phyloP scores from a whole-genome alignment of 2,888 invertebrate species.

The Torymus tubicola region DNA sequence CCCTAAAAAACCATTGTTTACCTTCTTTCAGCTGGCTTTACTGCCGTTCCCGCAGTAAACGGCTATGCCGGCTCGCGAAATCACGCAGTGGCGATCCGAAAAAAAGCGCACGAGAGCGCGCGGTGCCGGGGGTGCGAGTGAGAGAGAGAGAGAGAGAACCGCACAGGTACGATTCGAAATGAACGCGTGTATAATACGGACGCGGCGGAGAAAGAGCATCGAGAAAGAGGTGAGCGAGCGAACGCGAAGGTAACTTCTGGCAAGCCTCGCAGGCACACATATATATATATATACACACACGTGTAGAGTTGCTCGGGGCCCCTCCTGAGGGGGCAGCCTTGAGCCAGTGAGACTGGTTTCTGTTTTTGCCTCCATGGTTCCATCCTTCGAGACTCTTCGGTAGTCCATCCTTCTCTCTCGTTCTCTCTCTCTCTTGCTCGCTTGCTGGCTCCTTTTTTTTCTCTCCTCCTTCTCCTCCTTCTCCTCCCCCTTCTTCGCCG shows the following conservation, averaged over 20 bases:
- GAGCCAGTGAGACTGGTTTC: constrained; percentile 76
- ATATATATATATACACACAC: too few relatives aligned
- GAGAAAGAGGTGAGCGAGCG: constrained; percentile 47
- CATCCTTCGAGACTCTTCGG: constrained; percentile 70
- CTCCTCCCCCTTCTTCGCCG: constrained; percentile 56
- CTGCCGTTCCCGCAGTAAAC: background rate
- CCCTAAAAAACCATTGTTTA: constrained; percentile 45
- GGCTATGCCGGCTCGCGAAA: constrained; percentile 11
- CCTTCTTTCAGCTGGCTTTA: constrained; percentile 32
- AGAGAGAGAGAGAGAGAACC: too few relatives aligned
- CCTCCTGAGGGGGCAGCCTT: constrained; percentile 70
- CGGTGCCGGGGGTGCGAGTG: too few relatives aligned
- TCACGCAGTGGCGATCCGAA: constrained; percentile 12
- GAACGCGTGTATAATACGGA: constrained; percentile 49
- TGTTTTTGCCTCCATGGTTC: constrained; percentile 75
- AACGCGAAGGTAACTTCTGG: constrained; percentile 55
- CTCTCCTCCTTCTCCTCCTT: constrained; percentile 28
- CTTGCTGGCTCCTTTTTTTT: constrained; percentile 48
- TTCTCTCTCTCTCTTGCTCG: constrained; percentile 44
- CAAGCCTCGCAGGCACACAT: constrained; percentile 56
- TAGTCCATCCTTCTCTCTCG: constrained; percentile 57
- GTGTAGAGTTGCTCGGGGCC: constrained; percentile 8
- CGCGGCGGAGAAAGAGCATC: background rate
- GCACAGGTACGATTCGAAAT: constrained; percentile 54
- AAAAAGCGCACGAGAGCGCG: constrained; percentile 25